A percentile compares a stretch with the other conserved stretches of the same genome.
These are phyloP conservation scores for Sigmodon hispidus DNA, from an alignment of 2,113 vertebrate genomes.

Conservation along the genomic window DNA sequence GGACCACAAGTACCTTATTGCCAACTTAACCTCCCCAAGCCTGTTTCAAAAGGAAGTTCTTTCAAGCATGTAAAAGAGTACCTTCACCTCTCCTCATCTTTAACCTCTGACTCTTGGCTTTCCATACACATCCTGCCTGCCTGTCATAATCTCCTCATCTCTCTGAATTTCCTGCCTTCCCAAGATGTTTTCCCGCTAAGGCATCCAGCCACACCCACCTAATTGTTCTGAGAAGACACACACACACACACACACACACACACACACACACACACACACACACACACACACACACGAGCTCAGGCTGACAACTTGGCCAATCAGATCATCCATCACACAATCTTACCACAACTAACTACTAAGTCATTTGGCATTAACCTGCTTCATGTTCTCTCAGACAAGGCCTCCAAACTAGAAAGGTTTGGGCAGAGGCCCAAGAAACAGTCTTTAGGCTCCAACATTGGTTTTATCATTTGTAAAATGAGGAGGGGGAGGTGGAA, in stretches of 20 bases:
- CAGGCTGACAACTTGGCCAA: not conserved
- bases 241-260: too few species aligned
- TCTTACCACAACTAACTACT: not conserved
- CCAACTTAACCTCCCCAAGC: not conserved
- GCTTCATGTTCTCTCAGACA: not conserved
- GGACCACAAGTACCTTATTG: accelerated
- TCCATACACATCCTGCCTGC: not conserved
- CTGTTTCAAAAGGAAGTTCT: not conserved
- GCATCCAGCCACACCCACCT: not conserved
- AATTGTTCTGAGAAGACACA: not conserved
- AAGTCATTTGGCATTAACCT: too few species aligned
- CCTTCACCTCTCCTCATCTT: not conserved
- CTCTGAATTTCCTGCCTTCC: not conserved
- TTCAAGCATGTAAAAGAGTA: not conserved
- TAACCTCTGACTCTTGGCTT: not conserved
- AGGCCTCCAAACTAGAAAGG: not conserved
- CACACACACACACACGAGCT: not conserved
- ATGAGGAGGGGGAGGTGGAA: too few species aligned
- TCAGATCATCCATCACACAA: not conserved
- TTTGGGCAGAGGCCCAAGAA: not conserved
- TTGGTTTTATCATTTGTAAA: not conserved
- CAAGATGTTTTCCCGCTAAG: not conserved
- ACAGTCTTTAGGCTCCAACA: not conserved
- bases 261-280: too few species aligned
- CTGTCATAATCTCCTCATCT: not conserved